Evolutionary conservation across 2,797 vertebrate species (phyloP), one percentile per base, ranked within the genome.

Genomic region (Epinephelus awoara): DNA sequence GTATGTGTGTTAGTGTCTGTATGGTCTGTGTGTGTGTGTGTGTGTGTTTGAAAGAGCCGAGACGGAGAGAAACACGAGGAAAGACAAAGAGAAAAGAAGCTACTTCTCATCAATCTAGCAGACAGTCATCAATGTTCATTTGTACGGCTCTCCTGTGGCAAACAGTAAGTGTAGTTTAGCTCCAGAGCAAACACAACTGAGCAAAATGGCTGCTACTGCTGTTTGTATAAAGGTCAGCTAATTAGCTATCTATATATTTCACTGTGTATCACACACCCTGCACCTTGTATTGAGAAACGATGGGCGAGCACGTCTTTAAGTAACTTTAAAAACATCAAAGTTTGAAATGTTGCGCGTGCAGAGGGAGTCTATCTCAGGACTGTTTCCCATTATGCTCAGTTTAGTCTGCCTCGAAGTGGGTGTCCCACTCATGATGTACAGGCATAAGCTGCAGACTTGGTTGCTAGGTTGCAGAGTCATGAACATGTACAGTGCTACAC

Each of bases 391-490:
- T 62, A 67, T 57, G 19, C 56, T 67, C 65, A 52, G 8, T 75
- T 57, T 38, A 54, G 52, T 61, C 42, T n/a, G 14, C 44, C 13
- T 84, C 72, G 38, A 57, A 82, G 68, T 72, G 75, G 69, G 79
- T 70, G 71, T 85, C 58, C 59, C 29, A 56, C 40, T 49, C 70
- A 27, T 67, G 67, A 85, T 79, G 64, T 78, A 74, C 80, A 84
- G 52, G 69, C 67, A 72, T 55, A 70, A 65, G 49, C 67, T 72
- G 70, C 79, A 70, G 71, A 82, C 79, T 57, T 57, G 52, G 86
- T 91, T 91, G 86, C 86, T 90, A 88, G 86, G 86, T 49, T 90
- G 85, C 86, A 86, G 68, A 78, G 69, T 57, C 29, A 47, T 40
- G 49, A 54, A 72, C 4, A 6, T 82, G 72, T 46, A 42, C 17